Evolutionary conservation across 1,140 invertebrate species (phyloP), one percentile per base, ranked within the genome.

Genomic region (Cryptotermes secundus): DNA sequence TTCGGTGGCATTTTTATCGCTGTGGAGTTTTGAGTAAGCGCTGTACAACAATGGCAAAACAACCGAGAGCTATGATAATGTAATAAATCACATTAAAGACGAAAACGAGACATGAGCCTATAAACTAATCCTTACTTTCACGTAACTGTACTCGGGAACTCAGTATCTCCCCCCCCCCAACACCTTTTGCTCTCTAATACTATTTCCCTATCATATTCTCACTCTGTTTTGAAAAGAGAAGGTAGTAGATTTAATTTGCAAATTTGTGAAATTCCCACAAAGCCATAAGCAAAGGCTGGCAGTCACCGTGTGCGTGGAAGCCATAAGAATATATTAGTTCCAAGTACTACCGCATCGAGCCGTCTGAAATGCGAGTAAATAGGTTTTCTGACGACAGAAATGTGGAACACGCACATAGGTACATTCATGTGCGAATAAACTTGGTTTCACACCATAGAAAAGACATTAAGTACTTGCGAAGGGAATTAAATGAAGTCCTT

Each of bases 201-300:
- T 2, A 31, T 72, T 72, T 4, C 26, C 31, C 59, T 72, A 26
- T 72, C 59, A 72, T 31, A 72, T 72, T 72, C 59, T 72, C 59
- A 72, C 59, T 72, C 26, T n/a, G 1, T 72, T 72, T 72, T 72
- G 59, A 31, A 72, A 72, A 72, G 26, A 72, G 59, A 72, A 72
- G 26, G n/a, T 9, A 7, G n/a, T 72, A 72, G 7, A 72, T 72
- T 31, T 72, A 72, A 72, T 72, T 72, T 72, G 26, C 26, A 72
- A 72, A 72, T 72, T 72, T 72, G 59, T 31, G 59, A 72, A 72
- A 31, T 72, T 72, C n/a, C 59, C 59, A 72, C 59, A 72, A 72
- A 72, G 59, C 26, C 26, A 72, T 72, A 72, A 72, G 59, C 45
- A 49, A 49, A 49, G 45, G 45, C 45, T 19, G 19, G n/a, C 59